phyloP scores from a whole-genome alignment of 2,888 invertebrate genomes.

The Steinernema carpocapsae region DNA sequence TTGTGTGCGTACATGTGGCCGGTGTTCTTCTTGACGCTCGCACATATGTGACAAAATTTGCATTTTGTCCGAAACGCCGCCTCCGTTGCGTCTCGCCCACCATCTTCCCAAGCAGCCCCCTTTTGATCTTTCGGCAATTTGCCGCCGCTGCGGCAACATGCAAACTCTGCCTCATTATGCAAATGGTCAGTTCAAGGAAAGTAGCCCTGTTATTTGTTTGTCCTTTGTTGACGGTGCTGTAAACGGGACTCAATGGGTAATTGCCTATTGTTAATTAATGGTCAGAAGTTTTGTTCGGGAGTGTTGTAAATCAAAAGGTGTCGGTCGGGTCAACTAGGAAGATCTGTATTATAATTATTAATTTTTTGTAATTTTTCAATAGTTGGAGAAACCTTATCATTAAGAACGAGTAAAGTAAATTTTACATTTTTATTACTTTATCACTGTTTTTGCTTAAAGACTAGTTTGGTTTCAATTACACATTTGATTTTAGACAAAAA shows the following conservation, averaged over 20 bases:
- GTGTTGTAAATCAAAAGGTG: no score
- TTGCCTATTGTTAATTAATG: slow-evolving; percentile 12
- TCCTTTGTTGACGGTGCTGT: neutral
- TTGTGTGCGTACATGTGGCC: slow-evolving; percentile 25
- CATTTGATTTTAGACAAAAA: no score
- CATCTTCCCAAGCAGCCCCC: neutral
- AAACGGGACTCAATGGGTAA: neutral
- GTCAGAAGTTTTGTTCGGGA: no score
- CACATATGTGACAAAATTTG: slow-evolving; percentile 29
- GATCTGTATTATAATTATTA: no score
- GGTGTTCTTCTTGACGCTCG: slow-evolving; percentile 6
- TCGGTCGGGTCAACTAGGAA: no score
- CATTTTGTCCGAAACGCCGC: slow-evolving; percentile 25
- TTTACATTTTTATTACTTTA: no score
- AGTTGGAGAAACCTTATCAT: no score
- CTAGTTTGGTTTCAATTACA: no score
- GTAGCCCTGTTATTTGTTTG: neutral
- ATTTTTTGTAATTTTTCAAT: no score
- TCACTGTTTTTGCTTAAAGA: no score
- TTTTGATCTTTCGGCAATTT: neutral
- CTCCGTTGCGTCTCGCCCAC: neutral
- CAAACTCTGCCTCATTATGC: slow-evolving; percentile 25
- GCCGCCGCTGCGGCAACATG: slow-evolving; percentile 15
- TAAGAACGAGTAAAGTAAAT: no score
- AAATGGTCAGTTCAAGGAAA: neutral